Base-by-base conservation (phyloP, 2,797 vertebrate species). In the Crenuchus spilurus region DNA sequence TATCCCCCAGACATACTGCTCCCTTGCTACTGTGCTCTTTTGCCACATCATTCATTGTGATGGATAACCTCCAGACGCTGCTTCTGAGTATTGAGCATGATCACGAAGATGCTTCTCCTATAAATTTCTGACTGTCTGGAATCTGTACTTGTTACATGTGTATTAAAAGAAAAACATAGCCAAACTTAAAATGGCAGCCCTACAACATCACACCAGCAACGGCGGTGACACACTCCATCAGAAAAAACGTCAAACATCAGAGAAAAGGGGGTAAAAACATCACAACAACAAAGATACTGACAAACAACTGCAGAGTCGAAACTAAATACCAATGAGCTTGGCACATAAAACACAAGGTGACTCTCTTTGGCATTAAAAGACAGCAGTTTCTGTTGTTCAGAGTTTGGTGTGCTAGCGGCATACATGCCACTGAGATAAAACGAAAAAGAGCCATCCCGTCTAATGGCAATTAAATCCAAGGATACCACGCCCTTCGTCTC, bases 381-480 rank as follows among this genome's bases (percentile, higher is more conserved):
- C 39, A 58, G 44, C 30, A 24, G 2, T 18, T 54, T 22, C 20
- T 70, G 52, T 41, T 63, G 52, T 35, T 39, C 20, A 33, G 24
- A 22, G 65, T 61, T 64, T 58, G 63, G 58, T 51, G 28, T 24
- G 37, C 46, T 44, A 5, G 57, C 60, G 46, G 41, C 69, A 39
- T 31, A 46, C 46, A 37, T 14, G 28, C 33, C 42, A 28, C 42
- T 6, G n/a, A 46, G 55, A 72, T 54, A 73, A 62, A 68, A 37
- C 28, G 10, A 26, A 63, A 72, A 72, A 28, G 22, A 9, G 33
- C 26, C n/a, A 33, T 39, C 28, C 46, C 24, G 51, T 39, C 62
- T 41, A 61, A 77, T 72, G 69, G 51, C 69, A 52, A 61, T 63
- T 60, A 64, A 51, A 63, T 37, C 35, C 64, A 76, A 80, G 51